Base-by-base conservation (phyloP, 2,888 invertebrate species). In the Diabrotica balteata region DNA sequence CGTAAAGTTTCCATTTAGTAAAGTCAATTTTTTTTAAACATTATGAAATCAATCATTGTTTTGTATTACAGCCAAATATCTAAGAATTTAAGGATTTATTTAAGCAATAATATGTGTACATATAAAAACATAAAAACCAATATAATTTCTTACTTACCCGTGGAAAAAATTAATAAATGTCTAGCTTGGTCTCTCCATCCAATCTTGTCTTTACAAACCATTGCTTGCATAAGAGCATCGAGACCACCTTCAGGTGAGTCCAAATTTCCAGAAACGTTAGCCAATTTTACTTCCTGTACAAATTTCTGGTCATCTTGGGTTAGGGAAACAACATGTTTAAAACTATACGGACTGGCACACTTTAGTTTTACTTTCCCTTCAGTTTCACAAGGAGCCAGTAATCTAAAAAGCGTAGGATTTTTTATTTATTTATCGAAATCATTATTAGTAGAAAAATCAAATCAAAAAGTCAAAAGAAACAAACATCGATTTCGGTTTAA, bases 181-280 rank as follows among this genome's bases (percentile, higher is more conserved):
- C 81, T 93, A 7, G 78, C 92, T 61, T 90, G 86, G 0, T 87
- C 82, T 73, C 95, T 85, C 96, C 96, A 96, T 10, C 91, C 92
- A 75, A 95, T 91, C 74, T 88, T 82, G 10, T 90, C 76, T 72
- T 87, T 84, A 77, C 92, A 92, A 7, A 89, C 90, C 68, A 95
- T 90, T 0, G 90, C 92, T 84, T 96, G 96, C 86, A 96, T 92
- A 43, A 96, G 86, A 5, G 94, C 96, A 81, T 96, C 96, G 59
- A 96, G 88, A 0, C 95, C 94, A 7, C 95, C 94, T 84, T 96
- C 95, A 0, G 84, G 84, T 7, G 81, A 70, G 68, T 83, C 82
- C 64, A 90, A 79, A 82, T 90, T 90, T 2, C 80, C 81, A 1
- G 88, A 88, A 43, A 85, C 80, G 7, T 80, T 73, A 0, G 86